phyloP scores from a whole-genome alignment of 2,888 invertebrate species.

The Euzophera pinguis region DNA sequence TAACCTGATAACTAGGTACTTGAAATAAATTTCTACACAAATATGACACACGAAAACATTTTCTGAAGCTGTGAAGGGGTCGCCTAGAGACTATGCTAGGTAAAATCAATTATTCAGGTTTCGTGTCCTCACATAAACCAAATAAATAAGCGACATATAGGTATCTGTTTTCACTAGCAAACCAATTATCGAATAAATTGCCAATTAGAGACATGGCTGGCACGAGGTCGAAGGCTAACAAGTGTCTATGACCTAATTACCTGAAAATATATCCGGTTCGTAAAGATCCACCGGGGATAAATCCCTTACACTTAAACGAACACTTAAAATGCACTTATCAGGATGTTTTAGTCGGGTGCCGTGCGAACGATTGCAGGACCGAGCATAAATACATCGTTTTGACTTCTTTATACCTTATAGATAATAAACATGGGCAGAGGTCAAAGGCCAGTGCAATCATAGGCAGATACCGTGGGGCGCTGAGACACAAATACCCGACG shows the following conservation, averaged over 20 bases:
- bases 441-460: constrained; percentile 73
- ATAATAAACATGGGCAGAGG: constrained; percentile 57
- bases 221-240: not conserved
- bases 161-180: not conserved
- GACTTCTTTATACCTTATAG: constrained; percentile 68
- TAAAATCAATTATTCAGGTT: no score
- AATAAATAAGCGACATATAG: constrained; percentile 1
- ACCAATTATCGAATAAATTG: not conserved
- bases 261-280: not conserved
- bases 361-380: constrained; percentile 39
- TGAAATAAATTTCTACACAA: no score
- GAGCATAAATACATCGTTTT: constrained; percentile 58
- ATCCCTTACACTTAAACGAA: not conserved
- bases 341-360: constrained; percentile 34
- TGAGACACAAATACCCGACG: constrained; percentile 62
- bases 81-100: no score
- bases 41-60: no score
- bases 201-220: constrained; percentile 3
- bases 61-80: no score
- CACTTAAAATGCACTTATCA: constrained; percentile 27
- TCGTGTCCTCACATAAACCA: no score
- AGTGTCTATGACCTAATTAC: not conserved
- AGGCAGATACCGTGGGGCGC: constrained; percentile 57
- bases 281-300: not conserved
- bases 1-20: no score